Conservation (phyloP, 2,888 invertebrate species). For the Brachylomia viminalis region DNA sequence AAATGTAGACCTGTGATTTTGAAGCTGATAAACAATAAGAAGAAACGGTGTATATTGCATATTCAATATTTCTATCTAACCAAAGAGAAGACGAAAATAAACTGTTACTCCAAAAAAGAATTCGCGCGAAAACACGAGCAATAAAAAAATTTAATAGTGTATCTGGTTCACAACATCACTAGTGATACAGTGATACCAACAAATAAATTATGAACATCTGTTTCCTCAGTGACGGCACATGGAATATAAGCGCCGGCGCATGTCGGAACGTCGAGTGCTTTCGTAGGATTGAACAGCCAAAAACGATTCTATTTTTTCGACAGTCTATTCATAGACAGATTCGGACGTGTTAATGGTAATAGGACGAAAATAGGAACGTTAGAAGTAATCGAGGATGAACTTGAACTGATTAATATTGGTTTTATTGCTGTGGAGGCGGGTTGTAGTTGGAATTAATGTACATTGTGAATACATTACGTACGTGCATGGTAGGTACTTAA, state of each 20-base stretch:
- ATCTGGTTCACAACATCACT: conserved; percentile 47
- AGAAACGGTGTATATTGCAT: not conserved
- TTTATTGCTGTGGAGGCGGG: conserved; percentile 10
- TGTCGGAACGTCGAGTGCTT: conserved; percentile 73
- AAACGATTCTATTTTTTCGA: conserved; percentile 53
- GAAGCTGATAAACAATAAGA: not conserved
- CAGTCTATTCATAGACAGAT: conserved; percentile 42
- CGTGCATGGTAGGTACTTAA: not conserved
- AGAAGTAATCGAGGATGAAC: conserved; percentile 26
- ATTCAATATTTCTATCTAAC: not conserved
- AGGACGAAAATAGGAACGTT: conserved; percentile 6
- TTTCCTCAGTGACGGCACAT: conserved; percentile 63
- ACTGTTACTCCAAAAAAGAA: not conserved
- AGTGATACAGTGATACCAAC: conserved; percentile 53
- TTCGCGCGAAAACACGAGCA: conserved; percentile 1
- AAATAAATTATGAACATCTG: conserved; percentile 61
- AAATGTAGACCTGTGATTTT: not conserved
- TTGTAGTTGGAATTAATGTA: not conserved
- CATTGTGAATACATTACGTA: not conserved
- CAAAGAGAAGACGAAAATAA: not conserved
- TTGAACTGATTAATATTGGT: conserved; percentile 32
- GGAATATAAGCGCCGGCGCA: conserved; percentile 69
- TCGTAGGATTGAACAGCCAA: conserved; percentile 65
- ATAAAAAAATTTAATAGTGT: conserved; percentile 39
- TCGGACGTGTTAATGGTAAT: conserved; percentile 41